These are phyloP conservation scores for silkworm (Bombyx mori) DNA, from an alignment of 1,140 invertebrate genomes.

Conservation along the genomic window ASM3026992v2 NC_085110.1:2055001-2055500, in stretches of 20 bases:
- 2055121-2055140: no score
- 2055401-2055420: constrained; percentile 15
- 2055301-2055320: constrained; percentile 28
- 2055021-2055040: constrained; percentile 6
- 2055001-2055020: background rate
- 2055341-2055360: constrained; percentile 19
- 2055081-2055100: constrained; percentile 10
- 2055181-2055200: no score
- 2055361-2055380: constrained; percentile 30
- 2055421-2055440: background rate
- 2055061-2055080: constrained; percentile 10
- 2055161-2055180: no score
- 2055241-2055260: no score
- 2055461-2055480: no score
- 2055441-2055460: no score
- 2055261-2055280: no score
- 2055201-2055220: no score
- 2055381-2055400: constrained; percentile 27
- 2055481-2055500: no score
- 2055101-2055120: no score
- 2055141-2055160: no score
- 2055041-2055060: constrained; percentile 11
- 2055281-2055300: constrained; percentile 23
- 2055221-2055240: no score
- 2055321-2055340: constrained; percentile 34